Percentiles rank a stretch among this genome's conserved stretches.
phyloP scores from a whole-genome alignment of 2,888 invertebrate species.

The Asteroscopus sphinx region DNA sequence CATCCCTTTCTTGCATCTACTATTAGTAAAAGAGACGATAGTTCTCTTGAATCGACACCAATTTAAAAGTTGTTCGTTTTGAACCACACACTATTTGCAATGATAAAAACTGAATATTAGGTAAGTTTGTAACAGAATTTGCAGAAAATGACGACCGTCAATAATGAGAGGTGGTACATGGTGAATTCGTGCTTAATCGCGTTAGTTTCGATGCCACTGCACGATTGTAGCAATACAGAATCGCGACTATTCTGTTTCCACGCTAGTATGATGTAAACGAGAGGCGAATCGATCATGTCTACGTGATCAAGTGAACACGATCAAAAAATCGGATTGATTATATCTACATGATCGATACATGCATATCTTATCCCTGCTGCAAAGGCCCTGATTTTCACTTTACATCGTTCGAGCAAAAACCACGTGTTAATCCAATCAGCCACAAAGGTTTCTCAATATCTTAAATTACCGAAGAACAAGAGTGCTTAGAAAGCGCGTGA shows the following conservation, averaged over 20 bases:
- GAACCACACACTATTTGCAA: slow-evolving; percentile 9
- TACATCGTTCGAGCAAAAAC: slow-evolving; percentile 24
- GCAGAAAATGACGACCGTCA: slow-evolving; percentile 20
- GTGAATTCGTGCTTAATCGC: slow-evolving; percentile 6
- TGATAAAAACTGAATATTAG: slow-evolving; percentile 18
- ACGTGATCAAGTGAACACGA: not conserved
- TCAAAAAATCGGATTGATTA: slow-evolving; percentile 29
- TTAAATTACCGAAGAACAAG: slow-evolving; percentile 10
- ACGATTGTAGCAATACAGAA: slow-evolving; percentile 15
- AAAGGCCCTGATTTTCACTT: slow-evolving; percentile 18
- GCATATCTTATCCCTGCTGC: slow-evolving; percentile 1
- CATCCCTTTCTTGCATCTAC: no score
- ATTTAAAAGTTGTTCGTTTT: slow-evolving; percentile 7
- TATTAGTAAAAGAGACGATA: no score
- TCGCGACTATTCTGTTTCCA: slow-evolving; percentile 9
- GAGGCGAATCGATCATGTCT: slow-evolving; percentile 21
- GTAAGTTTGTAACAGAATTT: slow-evolving; percentile 20
- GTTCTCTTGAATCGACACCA: no score
- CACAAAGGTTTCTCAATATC: slow-evolving; percentile 27
- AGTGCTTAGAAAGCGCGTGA: slow-evolving; percentile 56
- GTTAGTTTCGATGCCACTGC: not conserved
- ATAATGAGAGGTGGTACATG: slow-evolving; percentile 10
- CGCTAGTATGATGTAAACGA: slow-evolving; percentile 20
- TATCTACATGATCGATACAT: slow-evolving; percentile 30
- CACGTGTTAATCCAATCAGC: slow-evolving; percentile 26